These are phyloP conservation scores for Spodoptera frugiperda DNA, from an alignment of 1,140 invertebrate species.

Conservation along the genomic window DNA sequence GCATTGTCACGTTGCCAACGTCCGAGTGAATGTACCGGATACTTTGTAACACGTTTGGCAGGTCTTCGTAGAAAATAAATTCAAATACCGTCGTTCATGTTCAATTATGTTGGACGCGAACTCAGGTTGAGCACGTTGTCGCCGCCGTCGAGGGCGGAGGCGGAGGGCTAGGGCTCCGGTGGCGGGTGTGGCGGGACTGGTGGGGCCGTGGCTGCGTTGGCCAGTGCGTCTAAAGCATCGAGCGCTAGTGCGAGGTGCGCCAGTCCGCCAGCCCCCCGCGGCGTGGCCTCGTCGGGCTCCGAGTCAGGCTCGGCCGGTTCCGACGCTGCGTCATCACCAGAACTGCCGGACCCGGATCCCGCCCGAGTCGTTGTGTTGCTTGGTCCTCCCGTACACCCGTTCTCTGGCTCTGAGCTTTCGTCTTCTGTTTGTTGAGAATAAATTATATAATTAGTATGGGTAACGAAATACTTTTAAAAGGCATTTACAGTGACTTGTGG, in stretches of 20 bases:
- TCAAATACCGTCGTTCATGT: not conserved
- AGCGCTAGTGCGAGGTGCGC: slow-evolving; percentile 40
- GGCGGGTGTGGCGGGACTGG: not conserved
- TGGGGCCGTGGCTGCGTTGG: not conserved
- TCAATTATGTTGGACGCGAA: not conserved
- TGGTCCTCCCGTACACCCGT: slow-evolving; percentile 28
- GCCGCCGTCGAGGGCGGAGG: not conserved
- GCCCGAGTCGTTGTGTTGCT: slow-evolving; percentile 15
- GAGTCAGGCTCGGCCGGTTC: slow-evolving; percentile 42
- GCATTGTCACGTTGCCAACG: not conserved
- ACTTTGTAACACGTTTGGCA: not conserved
- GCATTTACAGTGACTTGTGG: no score
- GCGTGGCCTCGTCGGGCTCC: slow-evolving; percentile 42
- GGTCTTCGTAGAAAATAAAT: slow-evolving; percentile 1
- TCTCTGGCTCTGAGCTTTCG: slow-evolving; percentile 56
- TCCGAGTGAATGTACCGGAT: not conserved
- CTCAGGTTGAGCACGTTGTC: not conserved
- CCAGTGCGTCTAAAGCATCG: slow-evolving; percentile 14
- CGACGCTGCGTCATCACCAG: slow-evolving; percentile 46
- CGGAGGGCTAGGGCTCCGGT: not conserved
- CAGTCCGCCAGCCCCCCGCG: slow-evolving; percentile 19
- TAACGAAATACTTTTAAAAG: no score
- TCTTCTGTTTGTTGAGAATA: slow-evolving; percentile 49
- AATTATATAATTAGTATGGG: not conserved
- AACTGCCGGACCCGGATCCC: slow-evolving; percentile 48